Conservation (phyloP, 1,140 invertebrate genomes). For the Rhizoglyphus robini region DNA sequence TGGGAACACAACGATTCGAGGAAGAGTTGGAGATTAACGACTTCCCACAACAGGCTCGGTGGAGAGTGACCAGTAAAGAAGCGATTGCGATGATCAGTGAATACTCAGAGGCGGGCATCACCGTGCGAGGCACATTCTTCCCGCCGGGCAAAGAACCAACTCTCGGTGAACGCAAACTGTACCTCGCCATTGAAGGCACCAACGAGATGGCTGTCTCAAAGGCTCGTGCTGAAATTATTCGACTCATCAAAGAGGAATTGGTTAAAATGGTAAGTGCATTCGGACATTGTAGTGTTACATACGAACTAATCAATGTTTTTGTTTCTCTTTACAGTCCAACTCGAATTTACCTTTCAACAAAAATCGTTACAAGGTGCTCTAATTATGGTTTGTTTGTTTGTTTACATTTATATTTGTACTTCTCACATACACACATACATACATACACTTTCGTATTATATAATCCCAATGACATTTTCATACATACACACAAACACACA, state of each 20-base stretch:
- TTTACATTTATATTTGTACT: background rate
- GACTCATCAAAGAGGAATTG: constrained; percentile 93
- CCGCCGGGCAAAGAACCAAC: constrained; percentile 64
- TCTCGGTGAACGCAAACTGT: constrained; percentile 90
- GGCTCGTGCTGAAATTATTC: constrained; percentile 93
- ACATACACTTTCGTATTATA: no score
- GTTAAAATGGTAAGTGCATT: constrained; percentile 51
- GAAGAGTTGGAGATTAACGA: constrained; percentile 99
- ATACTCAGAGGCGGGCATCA: constrained; percentile 96
- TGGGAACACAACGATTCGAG: constrained; percentile 68
- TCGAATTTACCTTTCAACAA: background rate
- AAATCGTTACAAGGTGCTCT: background rate
- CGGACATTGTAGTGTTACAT: background rate
- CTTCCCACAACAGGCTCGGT: constrained; percentile 95
- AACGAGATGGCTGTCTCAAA: constrained; percentile 92
- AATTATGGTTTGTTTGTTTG: background rate
- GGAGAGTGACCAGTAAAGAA: constrained; percentile 97
- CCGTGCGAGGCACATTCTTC: constrained; percentile 93
- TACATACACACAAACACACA: no score
- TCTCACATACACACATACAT: no score
- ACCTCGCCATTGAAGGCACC: constrained; percentile 96
- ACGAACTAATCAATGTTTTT: background rate
- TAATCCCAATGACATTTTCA: no score
- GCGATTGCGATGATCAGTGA: constrained; percentile 94
- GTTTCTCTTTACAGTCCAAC: background rate